Conservation (phyloP, 2,888 invertebrate species). For the Caenorhabditis sp. region DNA sequence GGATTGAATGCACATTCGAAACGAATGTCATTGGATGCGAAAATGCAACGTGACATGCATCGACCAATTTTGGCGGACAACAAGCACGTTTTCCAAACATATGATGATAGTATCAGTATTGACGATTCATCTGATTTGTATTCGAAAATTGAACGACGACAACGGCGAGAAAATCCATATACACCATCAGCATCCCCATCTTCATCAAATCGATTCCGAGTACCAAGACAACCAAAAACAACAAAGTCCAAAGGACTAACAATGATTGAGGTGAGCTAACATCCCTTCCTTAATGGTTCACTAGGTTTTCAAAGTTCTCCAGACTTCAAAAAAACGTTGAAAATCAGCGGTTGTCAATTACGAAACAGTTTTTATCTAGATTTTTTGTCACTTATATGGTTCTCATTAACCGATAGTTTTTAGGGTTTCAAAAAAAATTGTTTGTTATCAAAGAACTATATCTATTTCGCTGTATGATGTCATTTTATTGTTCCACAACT, state of each 20-base stretch:
- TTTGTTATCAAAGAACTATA: too few species aligned
- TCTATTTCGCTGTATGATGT: too few species aligned
- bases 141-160: constrained; percentile 5
- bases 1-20: constrained; percentile 1
- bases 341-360: too few species aligned
- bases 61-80: background rate
- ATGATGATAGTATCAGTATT: constrained; percentile 1
- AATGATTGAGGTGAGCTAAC: constrained; percentile 8
- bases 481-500: too few species aligned
- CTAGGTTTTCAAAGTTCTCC: too few species aligned
- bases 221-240: background rate
- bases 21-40: constrained; percentile 3
- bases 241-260: background rate
- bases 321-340: background rate
- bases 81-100: background rate
- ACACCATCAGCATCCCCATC: background rate
- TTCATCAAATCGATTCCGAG: background rate
- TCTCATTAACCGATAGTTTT: too few species aligned
- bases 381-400: too few species aligned
- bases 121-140: constrained; percentile 3
- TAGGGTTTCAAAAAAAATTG: too few species aligned
- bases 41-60: background rate
- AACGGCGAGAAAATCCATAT: background rate
- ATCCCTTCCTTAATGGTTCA: too few species aligned
- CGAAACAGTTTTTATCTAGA: too few species aligned